Percentiles rank a stretch among this genome's conserved stretches.
Evolutionary conservation across 2,113 vertebrate species (phyloP).

Genomic region (Melanerpes formicivorus): DNA sequence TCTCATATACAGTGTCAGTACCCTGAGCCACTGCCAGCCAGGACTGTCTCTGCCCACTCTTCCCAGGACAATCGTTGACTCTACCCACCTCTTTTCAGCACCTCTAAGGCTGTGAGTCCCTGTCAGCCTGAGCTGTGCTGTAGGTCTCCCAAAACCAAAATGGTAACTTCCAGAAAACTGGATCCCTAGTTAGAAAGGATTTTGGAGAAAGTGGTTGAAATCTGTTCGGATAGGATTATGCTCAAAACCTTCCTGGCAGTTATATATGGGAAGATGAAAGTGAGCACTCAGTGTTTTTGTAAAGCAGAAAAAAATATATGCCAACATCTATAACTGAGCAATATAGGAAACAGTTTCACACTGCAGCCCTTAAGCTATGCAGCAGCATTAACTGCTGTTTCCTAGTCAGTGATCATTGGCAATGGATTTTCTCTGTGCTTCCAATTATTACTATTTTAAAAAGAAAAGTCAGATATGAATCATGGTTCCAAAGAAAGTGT

Average conservation of each 20-base stretch:
- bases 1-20: neutral
- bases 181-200: neutral
- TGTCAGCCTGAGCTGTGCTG: neutral
- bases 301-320: neutral
- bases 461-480: neutral
- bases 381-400: neutral
- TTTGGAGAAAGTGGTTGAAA: neutral
- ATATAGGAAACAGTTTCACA: neutral
- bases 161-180: neutral
- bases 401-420: neutral
- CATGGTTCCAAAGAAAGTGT: neutral
- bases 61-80: neutral
- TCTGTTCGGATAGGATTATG: neutral
- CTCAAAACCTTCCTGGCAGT: neutral
- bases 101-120: neutral
- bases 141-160: neutral
- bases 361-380: neutral
- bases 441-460: neutral
- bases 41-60: neutral
- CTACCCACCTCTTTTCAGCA: neutral
- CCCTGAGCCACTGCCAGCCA: neutral
- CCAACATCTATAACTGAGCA: neutral
- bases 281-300: neutral
- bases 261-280: neutral
- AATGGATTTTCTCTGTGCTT: neutral